Evolutionary conservation across 30 jellyfish, hydroid and myxozoan species (phyloP).

Genomic region (Aurelia sp.): DNA sequence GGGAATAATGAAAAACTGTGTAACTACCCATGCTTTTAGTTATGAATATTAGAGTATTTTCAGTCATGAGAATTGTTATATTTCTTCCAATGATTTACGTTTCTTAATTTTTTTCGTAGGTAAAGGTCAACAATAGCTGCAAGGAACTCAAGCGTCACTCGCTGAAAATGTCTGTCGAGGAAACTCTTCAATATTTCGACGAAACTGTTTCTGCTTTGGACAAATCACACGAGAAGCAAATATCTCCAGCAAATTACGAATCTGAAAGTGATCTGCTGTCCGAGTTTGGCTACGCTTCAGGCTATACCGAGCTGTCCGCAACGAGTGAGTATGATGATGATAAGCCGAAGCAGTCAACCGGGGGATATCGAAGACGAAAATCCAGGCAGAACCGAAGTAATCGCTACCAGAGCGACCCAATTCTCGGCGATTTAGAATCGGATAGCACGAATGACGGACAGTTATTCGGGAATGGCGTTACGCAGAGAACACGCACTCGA

Average conservation of each 20-base stretch:
- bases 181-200: conserved; percentile 55
- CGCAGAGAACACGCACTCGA: conserved; percentile 42
- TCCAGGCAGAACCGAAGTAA: conserved; percentile 67
- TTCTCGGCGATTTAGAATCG: conserved; percentile 67
- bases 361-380: conserved; percentile 53
- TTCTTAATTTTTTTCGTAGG: conserved; percentile 11
- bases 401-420: conserved; percentile 58
- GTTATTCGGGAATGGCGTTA: conserved; percentile 30
- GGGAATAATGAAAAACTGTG: too few relatives aligned
- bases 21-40: too few relatives aligned
- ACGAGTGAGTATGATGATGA: conserved; percentile 53
- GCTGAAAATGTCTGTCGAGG: conserved; percentile 57
- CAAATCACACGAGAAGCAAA: conserved; percentile 3
- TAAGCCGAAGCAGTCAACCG: conserved; percentile 27
- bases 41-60: too few relatives aligned
- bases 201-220: conserved; percentile 55
- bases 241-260: conserved; percentile 15
- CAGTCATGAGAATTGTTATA: too few relatives aligned
- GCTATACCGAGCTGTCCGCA: conserved; percentile 71
- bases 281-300: conserved; percentile 79
- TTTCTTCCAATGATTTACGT: too few relatives aligned
- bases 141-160: background rate
- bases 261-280: conserved; percentile 77
- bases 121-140: background rate
- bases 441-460: conserved; percentile 74